Evolutionary conservation across 1,140 invertebrate species (phyloP), one percentile per base, ranked within the genome.

Genomic region (Samia ricini): DNA sequence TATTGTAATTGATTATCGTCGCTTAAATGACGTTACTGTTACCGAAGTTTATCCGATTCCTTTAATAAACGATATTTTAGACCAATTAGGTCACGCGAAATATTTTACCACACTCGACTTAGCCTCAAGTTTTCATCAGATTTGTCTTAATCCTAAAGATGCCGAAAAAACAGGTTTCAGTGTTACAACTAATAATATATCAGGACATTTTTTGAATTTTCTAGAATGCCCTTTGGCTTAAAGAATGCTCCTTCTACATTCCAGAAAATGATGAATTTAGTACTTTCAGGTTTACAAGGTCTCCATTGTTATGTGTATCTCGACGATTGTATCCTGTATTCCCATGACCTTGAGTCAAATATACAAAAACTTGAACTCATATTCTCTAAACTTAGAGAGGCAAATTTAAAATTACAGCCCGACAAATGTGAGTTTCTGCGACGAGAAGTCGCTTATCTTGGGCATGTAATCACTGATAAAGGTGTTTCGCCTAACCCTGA

Each of bases 1-100:
- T 2, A 68, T 68, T 22, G 66, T 69, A 2, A 69, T 68, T 8
- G 66, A 64, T 59, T 69, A 69, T 55, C 33, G 68, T 5, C 56
- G 57, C 5, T 54, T 69, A n/a, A 69, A 69, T 49, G 68, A 69
- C 22, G 57, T 65, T 8, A 69, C 67, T 10, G 59, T 69, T 19
- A 22, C 18, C 6, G 63, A 69, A 23, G n/a, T 15, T 8, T 69
- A 55, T 56, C 66, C 66, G 10, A 15, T 69, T 3, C 66, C 66
- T 23, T 19, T 61, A 10, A 69, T 69, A 3, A 69, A 59, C 0
- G 66, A 69, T 58, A 69, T 69, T 10, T n/a, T 66, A 42, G 61
- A 62, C 36, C 52, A 62, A 56, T 10, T 62, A 49, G 52, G 61
- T 55, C 22, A 56, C 49, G 36, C 61, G 7, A 62, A 56, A 48